Percentiles rank a stretch among this genome's conserved stretches.
phyloP scores from a whole-genome alignment of 2,888 invertebrate genomes.

The Parapristionchus giblindavisi region DNA sequence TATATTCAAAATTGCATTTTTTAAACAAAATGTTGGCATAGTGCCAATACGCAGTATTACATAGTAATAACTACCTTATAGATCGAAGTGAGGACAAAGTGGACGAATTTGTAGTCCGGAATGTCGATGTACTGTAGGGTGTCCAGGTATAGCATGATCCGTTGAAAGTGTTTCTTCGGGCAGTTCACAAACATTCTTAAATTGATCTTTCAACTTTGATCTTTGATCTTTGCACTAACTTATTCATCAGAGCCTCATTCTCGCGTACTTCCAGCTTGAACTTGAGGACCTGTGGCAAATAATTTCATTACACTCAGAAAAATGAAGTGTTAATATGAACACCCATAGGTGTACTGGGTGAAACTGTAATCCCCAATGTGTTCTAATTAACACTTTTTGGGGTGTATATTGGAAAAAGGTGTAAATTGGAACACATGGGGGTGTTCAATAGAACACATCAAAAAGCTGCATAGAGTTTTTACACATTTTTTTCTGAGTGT shows the following conservation, averaged over 20 bases:
- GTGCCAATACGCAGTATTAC: no score
- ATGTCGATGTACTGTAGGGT: slow-evolving; percentile 53
- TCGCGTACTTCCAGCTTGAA: slow-evolving; percentile 53
- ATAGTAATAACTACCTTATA: no score
- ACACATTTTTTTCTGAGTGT: no score
- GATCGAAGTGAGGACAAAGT: slow-evolving; percentile 52
- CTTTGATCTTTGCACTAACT: slow-evolving; percentile 20
- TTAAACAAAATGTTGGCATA: no score
- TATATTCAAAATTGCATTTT: not conserved
- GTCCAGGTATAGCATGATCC: slow-evolving; percentile 54
- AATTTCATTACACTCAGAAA: not conserved
- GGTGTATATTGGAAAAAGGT: no score
- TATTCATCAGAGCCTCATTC: not conserved
- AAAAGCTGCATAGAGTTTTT: no score
- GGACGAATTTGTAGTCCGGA: slow-evolving; percentile 60
- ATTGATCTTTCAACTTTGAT: slow-evolving; percentile 3
- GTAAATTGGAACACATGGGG: no score
- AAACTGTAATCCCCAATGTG: no score
- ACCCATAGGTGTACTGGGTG: no score
- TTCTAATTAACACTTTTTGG: no score
- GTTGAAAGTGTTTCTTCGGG: slow-evolving; percentile 40
- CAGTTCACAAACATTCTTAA: slow-evolving; percentile 36
- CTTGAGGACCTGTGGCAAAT: slow-evolving; percentile 44
- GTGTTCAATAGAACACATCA: no score
- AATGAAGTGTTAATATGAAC: no score